Evolutionary conservation across 2,797 vertebrate species (phyloP).

Genomic region (Microcaecilia unicolor): DNA sequence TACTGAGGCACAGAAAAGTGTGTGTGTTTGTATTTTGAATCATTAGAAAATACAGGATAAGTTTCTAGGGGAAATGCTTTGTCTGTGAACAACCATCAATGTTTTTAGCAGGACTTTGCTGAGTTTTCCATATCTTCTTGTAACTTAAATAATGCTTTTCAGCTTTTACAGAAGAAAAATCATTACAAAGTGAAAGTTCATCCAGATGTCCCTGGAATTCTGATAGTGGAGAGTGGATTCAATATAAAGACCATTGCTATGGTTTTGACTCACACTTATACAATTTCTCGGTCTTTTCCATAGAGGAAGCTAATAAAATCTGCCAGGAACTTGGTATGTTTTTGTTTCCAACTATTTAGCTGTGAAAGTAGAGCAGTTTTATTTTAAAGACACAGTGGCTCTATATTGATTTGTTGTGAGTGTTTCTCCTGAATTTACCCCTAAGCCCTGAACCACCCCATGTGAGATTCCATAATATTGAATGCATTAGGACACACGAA

Average conservation of each 20-base stretch:
- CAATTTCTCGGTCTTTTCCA: slow-evolving; percentile 66
- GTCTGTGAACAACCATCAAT: background rate
- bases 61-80: too few species aligned
- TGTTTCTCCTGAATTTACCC: too few species aligned
- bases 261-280: slow-evolving; percentile 68
- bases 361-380: too few species aligned
- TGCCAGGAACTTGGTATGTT: slow-evolving; percentile 70
- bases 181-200: slow-evolving; percentile 1
- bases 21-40: too few species aligned
- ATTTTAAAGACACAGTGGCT: too few species aligned
- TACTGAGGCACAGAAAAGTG: too few species aligned
- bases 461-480: too few species aligned
- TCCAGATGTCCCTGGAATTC: slow-evolving; percentile 53
- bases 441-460: too few species aligned
- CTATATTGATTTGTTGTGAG: too few species aligned
- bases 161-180: slow-evolving; percentile 45
- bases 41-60: too few species aligned
- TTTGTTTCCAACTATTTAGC: background rate
- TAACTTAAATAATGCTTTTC: background rate
- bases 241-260: slow-evolving; percentile 73
- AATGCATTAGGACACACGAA: too few species aligned
- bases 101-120: background rate
- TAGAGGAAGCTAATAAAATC: slow-evolving; percentile 56
- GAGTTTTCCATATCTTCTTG: background rate
- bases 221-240: slow-evolving; percentile 61